phyloP scores from a whole-genome alignment of 2,113 vertebrate species.

The Eptesicus fuscus region DNA sequence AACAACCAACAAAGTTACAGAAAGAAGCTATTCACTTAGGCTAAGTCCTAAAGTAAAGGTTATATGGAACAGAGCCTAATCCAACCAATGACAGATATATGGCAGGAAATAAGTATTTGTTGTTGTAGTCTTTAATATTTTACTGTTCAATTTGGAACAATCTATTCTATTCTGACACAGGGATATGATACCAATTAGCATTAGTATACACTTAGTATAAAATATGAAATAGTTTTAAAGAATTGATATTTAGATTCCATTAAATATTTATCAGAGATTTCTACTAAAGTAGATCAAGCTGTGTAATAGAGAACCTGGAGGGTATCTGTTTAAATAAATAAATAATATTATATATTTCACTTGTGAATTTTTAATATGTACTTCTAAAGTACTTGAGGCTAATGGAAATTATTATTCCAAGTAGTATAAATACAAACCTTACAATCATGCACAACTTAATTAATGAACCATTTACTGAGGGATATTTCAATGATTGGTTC shows the following conservation, averaged over 20 bases:
- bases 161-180: background rate
- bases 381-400: background rate
- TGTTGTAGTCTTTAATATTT: background rate
- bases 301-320: background rate
- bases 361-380: slow-evolving; percentile 10
- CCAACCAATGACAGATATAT: background rate
- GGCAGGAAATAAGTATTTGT: background rate
- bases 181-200: background rate
- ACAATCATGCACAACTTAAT: background rate
- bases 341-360: background rate
- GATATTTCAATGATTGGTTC: background rate
- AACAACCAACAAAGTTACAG: background rate
- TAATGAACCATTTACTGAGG: background rate
- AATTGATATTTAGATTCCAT: background rate
- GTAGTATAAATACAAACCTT: background rate
- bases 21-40: background rate
- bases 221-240: background rate
- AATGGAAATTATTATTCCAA: background rate
- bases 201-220: background rate
- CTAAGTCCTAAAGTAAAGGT: background rate
- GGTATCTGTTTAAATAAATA: background rate
- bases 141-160: background rate
- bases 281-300: background rate
- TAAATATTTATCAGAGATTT: slow-evolving; percentile 14
- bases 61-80: background rate